Evolutionary conservation across 1,140 invertebrate species (phyloP), one percentile per base, ranked within the genome.

Genomic region (Uloborus diversus): DNA sequence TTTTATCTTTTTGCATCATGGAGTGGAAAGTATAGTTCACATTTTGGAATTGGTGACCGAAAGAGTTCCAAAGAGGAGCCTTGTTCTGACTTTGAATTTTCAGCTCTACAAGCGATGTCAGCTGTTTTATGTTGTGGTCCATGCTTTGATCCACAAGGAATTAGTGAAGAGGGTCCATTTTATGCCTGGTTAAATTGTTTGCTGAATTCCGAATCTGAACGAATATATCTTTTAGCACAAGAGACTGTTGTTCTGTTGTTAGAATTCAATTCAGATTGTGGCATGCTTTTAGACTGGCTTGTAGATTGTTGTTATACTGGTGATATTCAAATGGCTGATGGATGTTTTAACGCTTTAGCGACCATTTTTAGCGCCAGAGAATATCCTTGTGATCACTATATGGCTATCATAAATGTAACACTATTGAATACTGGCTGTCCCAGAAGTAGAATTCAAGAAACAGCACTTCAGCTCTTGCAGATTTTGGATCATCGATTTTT

Each of bases 321-420:
- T 3, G 87, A 91, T 4, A 91, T 93, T 9, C 90, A 93, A 80
- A 95, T 99, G 25, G 96, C 96, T 7, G 96, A 98, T 86, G 94
- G 94, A 1, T 99, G 97, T 85, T 99, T 99, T 85, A 90, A 95
- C 84, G 95, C 97, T 11, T 89, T 99, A 17, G 95, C 96, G 27
- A 94, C 96, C 17, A 95, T 99, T 81, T 99, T 99, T 86, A 97
- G 95, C 85, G 94, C 80, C 86, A 96, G 96, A 83, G 98, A 99
- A 87, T 99, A 99, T 89, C 97, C 97, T 9, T 99, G 97, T 88
- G 97, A 99, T 87, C 95, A 97, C 88, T 97, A 97, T 86, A 97
- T 96, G 30, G 96, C 96, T 13, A 95, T 99, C 83, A 96, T 99
- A 84, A 99, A 98, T 85, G 94, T 99, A 7, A 97, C 97, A 0